These are phyloP conservation scores for Piaya cayana DNA, from an alignment of 2,113 vertebrate genomes.

Conservation along the genomic window DNA sequence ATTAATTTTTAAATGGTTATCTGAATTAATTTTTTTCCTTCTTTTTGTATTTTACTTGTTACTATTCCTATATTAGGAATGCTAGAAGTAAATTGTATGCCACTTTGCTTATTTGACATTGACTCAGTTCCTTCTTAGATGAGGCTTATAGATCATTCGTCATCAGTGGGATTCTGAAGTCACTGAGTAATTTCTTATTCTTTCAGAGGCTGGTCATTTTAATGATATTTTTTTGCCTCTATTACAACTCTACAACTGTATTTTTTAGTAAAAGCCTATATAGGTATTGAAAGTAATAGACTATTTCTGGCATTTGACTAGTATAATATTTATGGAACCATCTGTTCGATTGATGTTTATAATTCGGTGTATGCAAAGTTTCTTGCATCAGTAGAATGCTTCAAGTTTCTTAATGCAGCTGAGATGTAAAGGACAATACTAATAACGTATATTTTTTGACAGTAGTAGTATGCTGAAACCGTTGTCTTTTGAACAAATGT, in stretches of 20 bases:
- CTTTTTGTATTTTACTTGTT: not conserved
- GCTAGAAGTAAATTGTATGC: not conserved
- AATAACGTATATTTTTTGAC: not conserved
- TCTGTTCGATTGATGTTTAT: not conserved
- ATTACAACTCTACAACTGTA: not conserved
- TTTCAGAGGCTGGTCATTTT: not conserved
- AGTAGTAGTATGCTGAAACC: not conserved
- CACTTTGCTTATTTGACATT: not conserved
- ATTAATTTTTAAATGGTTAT: not conserved
- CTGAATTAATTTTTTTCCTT: not conserved
- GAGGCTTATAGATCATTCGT: not conserved
- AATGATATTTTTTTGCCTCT: conserved; percentile 1
- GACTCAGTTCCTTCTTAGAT: not conserved
- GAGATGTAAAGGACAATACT: not conserved
- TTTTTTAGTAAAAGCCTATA: not conserved
- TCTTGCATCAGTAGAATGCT: not conserved
- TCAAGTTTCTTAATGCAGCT: not conserved
- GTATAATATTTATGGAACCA: not conserved
- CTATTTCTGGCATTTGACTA: not conserved
- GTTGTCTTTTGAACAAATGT: not conserved
- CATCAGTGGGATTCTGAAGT: conserved; percentile 15
- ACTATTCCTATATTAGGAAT: not conserved
- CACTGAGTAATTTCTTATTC: conserved; percentile 15
- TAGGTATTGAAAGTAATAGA: not conserved
- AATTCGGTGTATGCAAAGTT: not conserved